Base-by-base conservation (phyloP, 2,888 invertebrate species). In the Agelastica alni region DNA sequence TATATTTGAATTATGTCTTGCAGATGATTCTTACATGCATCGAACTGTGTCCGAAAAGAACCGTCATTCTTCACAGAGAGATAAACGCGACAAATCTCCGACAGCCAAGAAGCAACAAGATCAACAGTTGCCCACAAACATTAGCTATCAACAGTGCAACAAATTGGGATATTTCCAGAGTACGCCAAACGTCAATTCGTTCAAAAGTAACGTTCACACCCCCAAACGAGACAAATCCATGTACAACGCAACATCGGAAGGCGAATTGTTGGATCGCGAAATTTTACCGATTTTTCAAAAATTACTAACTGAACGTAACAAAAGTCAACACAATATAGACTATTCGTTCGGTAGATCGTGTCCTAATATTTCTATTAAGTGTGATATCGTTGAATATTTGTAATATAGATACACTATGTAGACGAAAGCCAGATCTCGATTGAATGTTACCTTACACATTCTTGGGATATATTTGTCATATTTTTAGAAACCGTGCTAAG, bases 351-450 rank as follows among this genome's bases (percentile, higher is more conserved):
- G 93, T 51, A 87, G 92, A 65, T 93, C 93, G 70, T 94, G 94
- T 76, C 94, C 94, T 18, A 93, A 93, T 81, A 93, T 93, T 79
- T 93, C 93, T 58, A 93, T 95, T 69, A 94, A 94, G 79, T 94
- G 94, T 82, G 94, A 94, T 81, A 94, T 95, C 70, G 94, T 94
- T 68, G 94, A 94, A 74, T 94, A 95, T 78, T 85, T 94, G 78
- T 93, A 88, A 82, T 7, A 26, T 26, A n/a, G n/a, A n/a, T n/a
- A n/a, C n/a, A n/a, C n/a, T n/a, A n/a, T n/a, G n/a, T n/a, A n/a
- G n/a, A n/a, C n/a, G n/a, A n/a, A n/a, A n/a, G n/a, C n/a, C n/a
- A n/a, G n/a, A n/a, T n/a, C n/a, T n/a, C n/a, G n/a, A n/a, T n/a
- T n/a, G n/a, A n/a, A n/a, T n/a, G n/a, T n/a, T n/a, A n/a, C n/a